Evolutionary conservation across 2,113 vertebrate species (phyloP), one percentile per base, ranked within the genome.

Genomic region (Cinclus mexicanus): DNA sequence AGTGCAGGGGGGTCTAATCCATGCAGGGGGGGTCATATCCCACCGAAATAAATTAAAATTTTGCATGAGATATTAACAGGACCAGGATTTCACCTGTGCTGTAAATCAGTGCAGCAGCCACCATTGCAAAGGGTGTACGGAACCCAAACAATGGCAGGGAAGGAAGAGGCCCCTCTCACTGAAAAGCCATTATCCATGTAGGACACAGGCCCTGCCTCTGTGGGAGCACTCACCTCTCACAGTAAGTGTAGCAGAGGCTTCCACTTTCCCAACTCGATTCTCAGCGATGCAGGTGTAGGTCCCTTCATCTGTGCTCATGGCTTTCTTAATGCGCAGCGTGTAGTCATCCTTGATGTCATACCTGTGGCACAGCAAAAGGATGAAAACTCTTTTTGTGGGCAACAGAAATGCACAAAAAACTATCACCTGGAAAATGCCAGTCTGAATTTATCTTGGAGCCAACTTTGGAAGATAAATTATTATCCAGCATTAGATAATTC

Each of bases 291-390:
- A 99, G 65, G 98, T 98, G 87, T 98, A 99, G 13, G 98, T 98
- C 42, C 99, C 99, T 83, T 99, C 99, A 29, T 99, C 99, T 4
- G 95, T 94, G 57, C 98, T 97, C 74, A 96, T 69, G 8, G 99
- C 98, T 95, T 99, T 99, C 97, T 99, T 99, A 93, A 99, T 98
- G 85, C 99, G 98, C 97, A 99, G 97, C 11, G 99, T 98, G 61
- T 99, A 99, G 96, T 99, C 99, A 21, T 99, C 99, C 95, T 98
- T 99, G 97, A 99, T 99, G 95, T 99, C 99, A 35, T 99, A 99
- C 97, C 99, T 99, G 97, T 6, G 28, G 88, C 88, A 97, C 46
- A 97, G 77, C 22, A 87, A n/a, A 31, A 74, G 39, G 71, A 52
- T 25, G 47, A 75, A 60, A 95, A 83, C 53, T 46, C 33, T 26